Base-by-base conservation (phyloP, 2,797 vertebrate genomes). In the Sebastes wilsoni region DNA sequence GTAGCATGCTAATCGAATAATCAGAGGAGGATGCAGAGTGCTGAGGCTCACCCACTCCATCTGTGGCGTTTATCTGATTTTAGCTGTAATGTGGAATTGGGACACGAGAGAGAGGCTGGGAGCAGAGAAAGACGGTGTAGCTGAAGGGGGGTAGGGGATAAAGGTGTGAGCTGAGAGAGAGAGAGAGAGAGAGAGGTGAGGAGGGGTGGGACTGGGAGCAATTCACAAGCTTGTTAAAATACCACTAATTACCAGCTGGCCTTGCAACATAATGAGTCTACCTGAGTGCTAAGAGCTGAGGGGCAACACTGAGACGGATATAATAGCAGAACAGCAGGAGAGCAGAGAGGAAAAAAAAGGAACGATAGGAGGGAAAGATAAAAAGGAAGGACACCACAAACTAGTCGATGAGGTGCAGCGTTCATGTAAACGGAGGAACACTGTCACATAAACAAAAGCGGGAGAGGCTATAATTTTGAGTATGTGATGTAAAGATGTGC, bases 221-320 rank as follows among this genome's bases (percentile, higher is more conserved):
- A 84, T 91, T 91, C 87, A 88, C 87, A 86, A 82, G 88, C 90
- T 92, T 91, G 90, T 93, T 94, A 92, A 92, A 93, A 92, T 88
- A 82, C 52, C 27, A 60, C 85, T 91, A 92, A 93, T 94, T 93
- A 93, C 84, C 81, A 89, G 83, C 72, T 88, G 91, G 85, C 82
- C 90, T 89, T 89, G 82, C 77, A 64, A 76, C 75, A 84, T 92
- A 91, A 90, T 91, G 90, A 93, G 87, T 80, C 38, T 84, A 92
- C 82, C 92, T 89, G 75, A 83, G 76, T 77, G 78, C 68, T 82
- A 52, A 83, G 79, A 83, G 92, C 86, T 86, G 58, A 85, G 75
- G 76, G 83, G 72, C 65, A 84, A 28, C 80, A 46, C 69, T 38
- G 79, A 81, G 68, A 80, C 5, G 5, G 80, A 67, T 65, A 67